Evolutionary conservation across 2,888 invertebrate species (phyloP).

Genomic region (Diplazon laetatorius): DNA sequence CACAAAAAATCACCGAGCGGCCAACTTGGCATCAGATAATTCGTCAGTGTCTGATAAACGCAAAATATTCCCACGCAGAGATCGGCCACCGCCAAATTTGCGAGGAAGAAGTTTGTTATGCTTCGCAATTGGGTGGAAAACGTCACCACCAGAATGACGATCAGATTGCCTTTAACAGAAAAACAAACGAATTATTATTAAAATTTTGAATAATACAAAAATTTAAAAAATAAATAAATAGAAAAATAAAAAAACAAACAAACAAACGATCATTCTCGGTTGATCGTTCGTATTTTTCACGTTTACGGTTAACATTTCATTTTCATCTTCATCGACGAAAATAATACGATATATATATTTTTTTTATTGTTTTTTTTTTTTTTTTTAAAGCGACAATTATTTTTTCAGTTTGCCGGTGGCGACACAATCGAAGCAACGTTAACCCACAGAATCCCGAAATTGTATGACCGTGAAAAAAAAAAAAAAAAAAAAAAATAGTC

Average conservation of each 20-base stretch:
- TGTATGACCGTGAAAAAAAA: too few relatives aligned
- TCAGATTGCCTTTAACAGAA: constrained; percentile 88
- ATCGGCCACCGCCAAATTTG: constrained; percentile 95
- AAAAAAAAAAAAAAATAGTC: neutral
- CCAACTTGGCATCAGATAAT: constrained; percentile 91
- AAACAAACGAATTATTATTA: neutral
- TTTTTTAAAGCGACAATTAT: neutral
- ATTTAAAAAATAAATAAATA: too few relatives aligned
- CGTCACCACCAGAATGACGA: constrained; percentile 94
- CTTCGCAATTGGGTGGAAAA: constrained; percentile 92
- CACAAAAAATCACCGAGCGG: constrained; percentile 93
- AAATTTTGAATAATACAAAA: too few relatives aligned
- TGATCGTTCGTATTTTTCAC: too few relatives aligned
- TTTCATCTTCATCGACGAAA: too few relatives aligned
- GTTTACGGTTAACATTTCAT: too few relatives aligned
- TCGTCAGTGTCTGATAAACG: constrained; percentile 93
- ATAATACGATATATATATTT: too few relatives aligned
- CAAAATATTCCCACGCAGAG: constrained; percentile 96
- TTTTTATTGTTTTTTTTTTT: too few relatives aligned
- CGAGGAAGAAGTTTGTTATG: constrained; percentile 95
- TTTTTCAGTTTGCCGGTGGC: neutral
- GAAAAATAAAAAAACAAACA: too few relatives aligned
- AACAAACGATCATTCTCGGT: too few relatives aligned
- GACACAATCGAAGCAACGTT: neutral
- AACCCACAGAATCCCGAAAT: too few relatives aligned